These are phyloP conservation scores for Toxotes chatareus DNA, from an alignment of 2,113 vertebrate species.

Conservation along the genomic window DNA sequence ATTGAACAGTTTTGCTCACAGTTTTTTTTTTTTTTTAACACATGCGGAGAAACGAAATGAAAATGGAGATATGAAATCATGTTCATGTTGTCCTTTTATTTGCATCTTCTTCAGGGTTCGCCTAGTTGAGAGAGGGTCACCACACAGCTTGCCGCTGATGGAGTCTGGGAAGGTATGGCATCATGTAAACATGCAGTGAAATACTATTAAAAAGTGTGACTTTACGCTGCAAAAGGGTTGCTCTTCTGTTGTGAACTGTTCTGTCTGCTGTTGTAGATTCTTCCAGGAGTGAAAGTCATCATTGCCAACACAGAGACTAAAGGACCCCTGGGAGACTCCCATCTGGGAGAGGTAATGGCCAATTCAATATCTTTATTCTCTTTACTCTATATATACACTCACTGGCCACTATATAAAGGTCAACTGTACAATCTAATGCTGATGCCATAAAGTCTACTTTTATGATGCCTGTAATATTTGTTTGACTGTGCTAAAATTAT, in stretches of 20 bases:
- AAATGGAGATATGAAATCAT: background rate
- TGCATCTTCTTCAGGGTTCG: slow-evolving; percentile 86
- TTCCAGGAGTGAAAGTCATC: slow-evolving; percentile 96
- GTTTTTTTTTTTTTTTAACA: background rate
- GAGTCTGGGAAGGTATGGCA: slow-evolving; percentile 95
- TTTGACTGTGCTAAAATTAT: background rate
- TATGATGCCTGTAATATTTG: background rate
- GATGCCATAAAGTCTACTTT: background rate
- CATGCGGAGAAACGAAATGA: background rate
- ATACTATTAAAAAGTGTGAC: background rate
- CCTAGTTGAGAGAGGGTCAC: slow-evolving; percentile 95
- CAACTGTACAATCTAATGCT: no score
- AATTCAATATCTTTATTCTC: no score
- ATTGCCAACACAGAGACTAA: slow-evolving; percentile 97
- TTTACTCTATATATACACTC: background rate
- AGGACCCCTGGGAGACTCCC: slow-evolving; percentile 95
- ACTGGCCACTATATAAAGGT: background rate
- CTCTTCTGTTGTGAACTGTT: background rate
- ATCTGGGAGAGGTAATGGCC: slow-evolving; percentile 91
- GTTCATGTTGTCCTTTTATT: background rate
- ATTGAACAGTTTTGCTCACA: background rate
- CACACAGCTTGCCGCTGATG: slow-evolving; percentile 95
- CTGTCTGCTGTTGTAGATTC: slow-evolving; percentile 85
- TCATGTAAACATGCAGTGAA: slow-evolving; percentile 15
- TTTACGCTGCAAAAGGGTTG: background rate